Evolutionary conservation across 2,888 invertebrate genomes (phyloP), one percentile per base, ranked within the genome.

Genomic region (Stratiomys singularior): DNA sequence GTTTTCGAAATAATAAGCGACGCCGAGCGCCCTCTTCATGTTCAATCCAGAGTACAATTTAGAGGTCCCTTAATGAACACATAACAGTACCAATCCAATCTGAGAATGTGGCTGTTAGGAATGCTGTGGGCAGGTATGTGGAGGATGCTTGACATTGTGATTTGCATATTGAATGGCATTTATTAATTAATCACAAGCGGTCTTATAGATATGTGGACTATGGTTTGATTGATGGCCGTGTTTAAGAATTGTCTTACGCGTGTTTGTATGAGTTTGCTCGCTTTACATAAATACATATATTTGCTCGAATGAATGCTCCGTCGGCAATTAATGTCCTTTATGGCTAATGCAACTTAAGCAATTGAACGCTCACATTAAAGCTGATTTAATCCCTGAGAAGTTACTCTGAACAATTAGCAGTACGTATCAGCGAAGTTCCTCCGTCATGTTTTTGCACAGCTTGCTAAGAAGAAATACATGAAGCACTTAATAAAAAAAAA

Each of bases 131-230:
- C 52, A 52, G 18, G 3, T 52, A 18, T 52, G 37, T 37, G 37
- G 37, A 37, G 37, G 37, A 37, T 37, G 52, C 52, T 52, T 52
- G 52, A 52, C 52, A 52, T 9, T 52, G 52, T 52, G 15, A 52
- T 52, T 25, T 60, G n/a, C 58, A 60, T 60, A 60, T 60, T 60
- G 58, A 60, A 60, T 60, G 58, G 58, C 58, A 60, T 60, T 60
- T 60, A 25, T 60, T 60, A 60, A 60, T 60, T 60, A 60, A 25
- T 52, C 13, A 23, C 23, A 25, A 60, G 52, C 15, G 52, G n/a
- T 13, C 18, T 60, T 60, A 25, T 60, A 25, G 52, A 52, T 25
- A 18, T 60, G 25, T 25, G 58, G 4, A 60, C 9, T 60, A 9
- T 25, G 23, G 23, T 60, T 60, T 60, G 58, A 60, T 60, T 60